phyloP scores from a whole-genome alignment of 2,888 invertebrate species.

The Nemurella pictetii region DNA sequence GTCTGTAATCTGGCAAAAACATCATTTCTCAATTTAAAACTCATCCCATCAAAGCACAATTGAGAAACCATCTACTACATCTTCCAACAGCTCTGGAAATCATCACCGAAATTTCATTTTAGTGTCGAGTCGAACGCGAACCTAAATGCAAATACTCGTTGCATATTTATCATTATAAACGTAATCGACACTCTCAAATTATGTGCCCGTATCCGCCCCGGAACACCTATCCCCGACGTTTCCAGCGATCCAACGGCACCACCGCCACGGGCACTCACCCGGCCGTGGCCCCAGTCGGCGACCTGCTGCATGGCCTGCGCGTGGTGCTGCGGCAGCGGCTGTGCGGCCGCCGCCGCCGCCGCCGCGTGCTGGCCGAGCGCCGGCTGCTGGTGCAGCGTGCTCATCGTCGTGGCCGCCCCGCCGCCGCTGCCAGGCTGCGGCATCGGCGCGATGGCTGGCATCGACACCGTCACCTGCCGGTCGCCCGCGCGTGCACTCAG shows the following conservation, averaged over 20 bases:
- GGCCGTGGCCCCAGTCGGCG: conserved; percentile 71
- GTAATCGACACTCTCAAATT: too few species aligned
- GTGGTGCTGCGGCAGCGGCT: conserved; percentile 56
- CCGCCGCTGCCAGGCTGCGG: conserved; percentile 49
- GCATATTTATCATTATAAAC: too few species aligned
- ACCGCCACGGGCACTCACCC: conserved; percentile 47
- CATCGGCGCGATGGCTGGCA: conserved; percentile 46
- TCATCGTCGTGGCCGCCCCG: conserved; percentile 54
- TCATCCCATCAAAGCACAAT: too few species aligned
- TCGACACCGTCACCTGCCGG: conserved; percentile 54
- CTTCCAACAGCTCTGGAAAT: too few species aligned
- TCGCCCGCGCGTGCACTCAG: too few species aligned
- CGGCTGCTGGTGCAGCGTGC: conserved; percentile 44
- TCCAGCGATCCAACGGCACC: not conserved
- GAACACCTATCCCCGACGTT: not conserved
- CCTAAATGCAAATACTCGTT: too few species aligned
- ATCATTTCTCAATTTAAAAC: too few species aligned
- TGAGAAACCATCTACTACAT: too few species aligned
- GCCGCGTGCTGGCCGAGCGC: conserved; percentile 39
- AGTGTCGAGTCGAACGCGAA: too few species aligned
- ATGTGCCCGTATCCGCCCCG: too few species aligned
- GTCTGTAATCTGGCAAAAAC: too few species aligned
- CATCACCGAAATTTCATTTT: too few species aligned
- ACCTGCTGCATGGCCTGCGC: conserved; percentile 49
- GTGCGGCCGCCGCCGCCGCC: conserved; percentile 55